Evolutionary conservation across 1,140 invertebrate species (phyloP), one percentile per base, ranked within the genome.

Genomic region (Akabosia matsudoensis): DNA sequence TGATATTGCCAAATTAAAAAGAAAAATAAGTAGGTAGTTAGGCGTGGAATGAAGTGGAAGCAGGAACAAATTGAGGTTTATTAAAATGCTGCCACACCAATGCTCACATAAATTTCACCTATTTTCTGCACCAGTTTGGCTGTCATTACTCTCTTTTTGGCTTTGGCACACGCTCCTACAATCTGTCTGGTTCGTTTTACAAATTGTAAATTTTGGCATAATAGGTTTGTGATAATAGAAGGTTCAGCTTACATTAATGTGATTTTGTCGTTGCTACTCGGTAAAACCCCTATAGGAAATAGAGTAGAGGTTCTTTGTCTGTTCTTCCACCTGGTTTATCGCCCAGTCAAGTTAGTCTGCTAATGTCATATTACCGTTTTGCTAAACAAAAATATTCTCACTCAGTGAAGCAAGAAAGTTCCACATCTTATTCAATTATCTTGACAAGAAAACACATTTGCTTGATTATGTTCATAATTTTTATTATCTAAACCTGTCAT

Each of bases 81-180:
- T 30, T 2, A 67, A 67, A 67, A 67, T 67, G 28, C 61, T 16
- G 7, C 28, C 28, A 4, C 61, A 45, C n/a, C 7, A 18, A 7
- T 45, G 37, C 37, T 10, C 37, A 45, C 37, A 45, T 45, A 45
- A n/a, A n/a, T n/a, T n/a, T 18, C 37, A 45, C 37, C 37, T n/a
- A n/a, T n/a, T n/a, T n/a, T n/a, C n/a, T n/a, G n/a, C n/a, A n/a
- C n/a, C n/a, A n/a, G n/a, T n/a, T n/a, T n/a, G n/a, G 18, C 37
- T 45, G 18, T 45, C 37, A 18, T 18, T 45, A 45, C 37, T 45
- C n/a, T 45, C 28, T 30, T 30, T 67, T 31, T 67, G 31, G 28
- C 31, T 30, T 67, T 67, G 61, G 61, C 61, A 67, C n/a, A 10
- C 22, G 61, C n/a, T 67, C 61, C 28, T 67, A 10, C 61, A 31